Base-by-base conservation (phyloP, 1,140 invertebrate genomes). In the Colletes latitarsis region DNA sequence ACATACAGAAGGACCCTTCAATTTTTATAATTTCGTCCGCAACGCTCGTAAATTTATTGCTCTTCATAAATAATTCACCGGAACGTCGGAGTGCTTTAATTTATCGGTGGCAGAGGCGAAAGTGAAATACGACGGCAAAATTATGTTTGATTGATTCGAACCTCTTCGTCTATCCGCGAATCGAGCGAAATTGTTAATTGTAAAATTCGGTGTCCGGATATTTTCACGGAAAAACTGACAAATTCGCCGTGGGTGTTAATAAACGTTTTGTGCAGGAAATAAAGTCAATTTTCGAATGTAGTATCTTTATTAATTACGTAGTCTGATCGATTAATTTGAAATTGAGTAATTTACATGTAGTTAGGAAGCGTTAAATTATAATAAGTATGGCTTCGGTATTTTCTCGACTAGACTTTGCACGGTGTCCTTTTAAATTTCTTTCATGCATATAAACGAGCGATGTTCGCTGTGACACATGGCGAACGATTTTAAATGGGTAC, bases 341-440 rank as follows among this genome's bases (percentile, higher is more conserved):
- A 14, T 30, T 52, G 41, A 55, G 46, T 39, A 55, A 66, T 46
- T 15, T 6, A 14, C 5, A 66, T 30, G 41, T 66, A 46, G 9
- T 76, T 76, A 76, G 3, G 39, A 19, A 57, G 49, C 62, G 66
- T 55, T 75, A 55, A 75, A 75, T 63, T 39, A 43, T 75, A 75
- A 75, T 75, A 53, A 55, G 60, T 30, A 30, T 75, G 55, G 39
- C 55, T 76, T 76, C 12, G 39, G 17, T 49, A 30, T 30, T 30
- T 30, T 30, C 30, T 30, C 30, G 30, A 30, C 30, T 2, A 30
- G 30, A 30, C 30, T 30, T 30, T 30, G 30, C 30, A 30, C 30
- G 30, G 30, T 30, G 30, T 30, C 30, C 30, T 30, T 30, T 30
- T 30, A 30, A 30, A 30, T 30, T 30, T 30, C 30, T 30, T 30